These are phyloP conservation scores for Borostomias antarcticus DNA, from an alignment of 2,797 vertebrate genomes.

Conservation along the genomic window DNA sequence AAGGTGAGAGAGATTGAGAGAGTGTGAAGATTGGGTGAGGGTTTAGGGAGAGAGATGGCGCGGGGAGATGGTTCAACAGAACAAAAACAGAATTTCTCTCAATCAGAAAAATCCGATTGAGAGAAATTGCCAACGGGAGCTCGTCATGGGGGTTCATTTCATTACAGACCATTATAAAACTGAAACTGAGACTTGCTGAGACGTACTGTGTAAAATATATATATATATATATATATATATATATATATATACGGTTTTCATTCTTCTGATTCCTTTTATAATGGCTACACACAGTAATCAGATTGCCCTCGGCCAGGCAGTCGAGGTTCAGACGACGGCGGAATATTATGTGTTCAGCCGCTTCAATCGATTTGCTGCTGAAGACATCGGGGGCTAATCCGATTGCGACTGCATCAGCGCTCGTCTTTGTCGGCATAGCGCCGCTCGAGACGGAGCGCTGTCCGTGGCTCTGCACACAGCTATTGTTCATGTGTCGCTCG, in stretches of 20 bases:
- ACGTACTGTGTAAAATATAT: no score
- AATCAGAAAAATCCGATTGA: background rate
- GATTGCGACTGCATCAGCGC: background rate
- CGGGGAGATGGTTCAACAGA: no score
- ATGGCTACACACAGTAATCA: background rate
- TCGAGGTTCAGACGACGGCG: background rate
- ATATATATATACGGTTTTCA: no score
- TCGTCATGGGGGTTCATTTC: background rate
- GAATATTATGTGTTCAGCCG: background rate
- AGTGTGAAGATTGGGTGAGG: no score
- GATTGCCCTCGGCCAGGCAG: background rate
- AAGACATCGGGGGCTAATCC: conserved; percentile 1
- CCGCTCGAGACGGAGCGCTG: background rate
- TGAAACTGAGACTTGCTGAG: background rate
- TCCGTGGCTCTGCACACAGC: conserved; percentile 5
- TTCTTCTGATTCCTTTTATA: background rate
- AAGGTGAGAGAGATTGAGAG: no score
- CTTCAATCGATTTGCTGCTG: background rate
- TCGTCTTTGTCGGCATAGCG: background rate
- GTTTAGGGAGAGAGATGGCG: no score
- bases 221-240: no score
- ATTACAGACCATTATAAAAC: background rate
- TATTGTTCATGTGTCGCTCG: conserved; percentile 1
- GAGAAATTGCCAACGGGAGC: background rate
- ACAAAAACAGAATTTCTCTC: no score